Percentiles rank a stretch among this genome's conserved stretches.
Evolutionary conservation across 2,888 invertebrate species (phyloP).

Genomic region (Caenorhabditis uteleia): DNA sequence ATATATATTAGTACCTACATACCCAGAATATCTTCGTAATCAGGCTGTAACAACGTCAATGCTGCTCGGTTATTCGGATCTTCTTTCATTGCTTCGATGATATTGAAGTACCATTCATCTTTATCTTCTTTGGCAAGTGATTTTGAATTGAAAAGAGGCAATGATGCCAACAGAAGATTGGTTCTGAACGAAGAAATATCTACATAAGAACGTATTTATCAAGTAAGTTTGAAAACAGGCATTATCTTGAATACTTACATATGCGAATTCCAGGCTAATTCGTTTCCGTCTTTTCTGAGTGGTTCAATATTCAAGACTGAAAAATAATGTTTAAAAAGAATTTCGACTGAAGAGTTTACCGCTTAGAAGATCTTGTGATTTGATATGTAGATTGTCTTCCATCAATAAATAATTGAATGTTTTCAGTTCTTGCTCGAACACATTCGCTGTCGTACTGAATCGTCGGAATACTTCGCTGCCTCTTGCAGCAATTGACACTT

Average conservation of each 20-base stretch:
- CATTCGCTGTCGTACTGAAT: not conserved
- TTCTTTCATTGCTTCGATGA: slow-evolving; percentile 22
- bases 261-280: not conserved
- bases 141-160: slow-evolving; percentile 3
- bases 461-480: slow-evolving; percentile 8
- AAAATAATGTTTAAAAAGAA: too few relatives aligned
- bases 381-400: too few relatives aligned
- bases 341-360: too few relatives aligned
- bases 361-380: too few relatives aligned
- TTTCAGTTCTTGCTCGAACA: too few relatives aligned
- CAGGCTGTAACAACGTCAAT: slow-evolving; percentile 15
- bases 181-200: too few relatives aligned
- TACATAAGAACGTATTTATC: too few relatives aligned
- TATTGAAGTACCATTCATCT: slow-evolving; percentile 16
- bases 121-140: not conserved
- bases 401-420: too few relatives aligned
- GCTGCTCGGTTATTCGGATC: slow-evolving; percentile 31
- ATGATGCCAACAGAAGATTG: slow-evolving; percentile 2
- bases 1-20: not conserved
- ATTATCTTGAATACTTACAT: not conserved
- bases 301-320: too few relatives aligned
- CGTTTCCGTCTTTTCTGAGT: too few relatives aligned
- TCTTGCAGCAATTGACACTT: slow-evolving; percentile 3
- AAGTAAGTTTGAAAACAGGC: not conserved
- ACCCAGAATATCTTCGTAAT: slow-evolving; percentile 20